Conservation (phyloP, 2,888 invertebrate species). For the Tachina grossa region DNA sequence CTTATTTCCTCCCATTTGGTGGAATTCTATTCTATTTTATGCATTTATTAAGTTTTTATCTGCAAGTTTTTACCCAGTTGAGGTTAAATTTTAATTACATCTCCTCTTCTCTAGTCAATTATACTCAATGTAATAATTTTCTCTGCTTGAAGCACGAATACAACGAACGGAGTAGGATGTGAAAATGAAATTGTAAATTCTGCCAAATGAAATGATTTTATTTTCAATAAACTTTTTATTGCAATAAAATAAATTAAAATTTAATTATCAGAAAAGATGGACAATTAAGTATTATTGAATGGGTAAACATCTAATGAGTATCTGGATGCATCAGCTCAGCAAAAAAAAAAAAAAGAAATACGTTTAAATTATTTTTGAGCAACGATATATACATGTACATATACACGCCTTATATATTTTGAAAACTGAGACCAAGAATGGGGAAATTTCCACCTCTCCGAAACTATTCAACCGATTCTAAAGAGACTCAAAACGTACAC, state of each 20-base stretch:
- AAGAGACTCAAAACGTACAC: no score
- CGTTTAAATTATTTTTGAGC: no score
- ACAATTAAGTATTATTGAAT: neutral
- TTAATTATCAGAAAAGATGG: conserved; percentile 9
- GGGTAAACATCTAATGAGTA: neutral
- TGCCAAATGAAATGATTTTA: conserved; percentile 32
- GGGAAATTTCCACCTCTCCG: no score
- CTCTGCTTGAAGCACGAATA: neutral
- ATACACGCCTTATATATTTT: no score
- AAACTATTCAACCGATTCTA: no score
- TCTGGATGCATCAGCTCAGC: no score
- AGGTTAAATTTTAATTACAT: conserved; percentile 68
- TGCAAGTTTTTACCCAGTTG: conserved; percentile 42
- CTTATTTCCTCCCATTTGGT: conserved; percentile 41
- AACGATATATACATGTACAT: no score
- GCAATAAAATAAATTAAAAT: conserved; percentile 43
- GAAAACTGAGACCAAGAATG: no score
- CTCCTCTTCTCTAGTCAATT: conserved; percentile 61
- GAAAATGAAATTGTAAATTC: conserved; percentile 13
- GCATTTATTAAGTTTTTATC: conserved; percentile 37
- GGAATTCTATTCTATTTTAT: conserved; percentile 28
- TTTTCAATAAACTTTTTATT: conserved; percentile 36
- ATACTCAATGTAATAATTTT: conserved; percentile 37
- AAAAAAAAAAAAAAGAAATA: no score
- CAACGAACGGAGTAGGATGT: neutral